These are phyloP conservation scores for Nephila pilipes DNA, from an alignment of 1,140 invertebrate species.

Conservation along the genomic window DNA sequence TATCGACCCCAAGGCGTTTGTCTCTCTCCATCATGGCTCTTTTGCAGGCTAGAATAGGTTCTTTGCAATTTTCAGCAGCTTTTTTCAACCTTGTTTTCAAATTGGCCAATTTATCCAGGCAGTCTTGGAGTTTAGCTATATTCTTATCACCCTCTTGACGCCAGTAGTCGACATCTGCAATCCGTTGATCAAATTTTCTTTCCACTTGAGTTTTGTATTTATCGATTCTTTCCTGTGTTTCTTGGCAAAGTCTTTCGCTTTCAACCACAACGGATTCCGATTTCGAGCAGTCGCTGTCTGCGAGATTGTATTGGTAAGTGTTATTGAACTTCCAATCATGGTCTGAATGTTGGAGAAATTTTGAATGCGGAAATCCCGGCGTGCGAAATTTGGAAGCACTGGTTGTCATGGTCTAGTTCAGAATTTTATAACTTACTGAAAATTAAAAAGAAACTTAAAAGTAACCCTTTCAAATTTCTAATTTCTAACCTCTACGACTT, in stretches of 20 bases:
- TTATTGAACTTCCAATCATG: slow-evolving; percentile 69
- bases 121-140: slow-evolving; percentile 44
- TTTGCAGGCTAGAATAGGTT: slow-evolving; percentile 43
- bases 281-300: slow-evolving; percentile 52
- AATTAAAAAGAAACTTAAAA: background rate
- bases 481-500: background rate
- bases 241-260: slow-evolving; percentile 58
- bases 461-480: background rate
- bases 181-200: slow-evolving; percentile 62
- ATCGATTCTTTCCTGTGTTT: slow-evolving; percentile 24
- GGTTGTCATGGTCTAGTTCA: background rate
- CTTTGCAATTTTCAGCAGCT: slow-evolving; percentile 41
- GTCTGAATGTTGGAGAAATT: slow-evolving; percentile 46
- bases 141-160: slow-evolving; percentile 37
- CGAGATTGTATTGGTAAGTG: slow-evolving; percentile 52
- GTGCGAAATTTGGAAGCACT: slow-evolving; percentile 1
- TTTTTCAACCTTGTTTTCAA: slow-evolving; percentile 32
- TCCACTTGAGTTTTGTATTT: slow-evolving; percentile 60
- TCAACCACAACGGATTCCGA: slow-evolving; percentile 57
- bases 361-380: slow-evolving; percentile 43
- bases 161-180: slow-evolving; percentile 62
- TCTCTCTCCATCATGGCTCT: slow-evolving; percentile 55
- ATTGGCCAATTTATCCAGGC: slow-evolving; percentile 47
- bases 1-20: slow-evolving; percentile 47
- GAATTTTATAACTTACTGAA: background rate